A percentile compares a stretch with the other conserved stretches of the same genome.
Evolutionary conservation across 2,113 vertebrate genomes (phyloP).

Genomic region (Platysternon megacephalum): DNA sequence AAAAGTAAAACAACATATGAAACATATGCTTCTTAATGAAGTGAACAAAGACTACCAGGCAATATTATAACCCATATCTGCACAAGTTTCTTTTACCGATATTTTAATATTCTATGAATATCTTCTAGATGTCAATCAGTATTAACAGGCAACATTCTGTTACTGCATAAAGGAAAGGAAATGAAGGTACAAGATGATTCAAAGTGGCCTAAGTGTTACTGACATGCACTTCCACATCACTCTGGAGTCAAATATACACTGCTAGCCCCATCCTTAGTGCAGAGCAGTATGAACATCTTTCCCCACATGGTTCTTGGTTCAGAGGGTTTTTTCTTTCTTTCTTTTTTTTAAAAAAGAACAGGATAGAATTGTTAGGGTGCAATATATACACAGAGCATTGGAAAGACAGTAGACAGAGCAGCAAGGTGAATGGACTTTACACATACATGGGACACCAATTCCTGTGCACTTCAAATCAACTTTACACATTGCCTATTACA

Average conservation of each 20-base stretch:
- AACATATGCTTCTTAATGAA: not conserved
- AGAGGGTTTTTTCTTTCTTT: too few species aligned
- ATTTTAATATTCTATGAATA: not conserved
- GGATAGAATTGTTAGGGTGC: too few species aligned
- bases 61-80: not conserved
- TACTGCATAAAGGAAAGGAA: not conserved
- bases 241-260: not conserved
- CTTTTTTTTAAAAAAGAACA: too few species aligned
- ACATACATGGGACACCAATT: too few species aligned
- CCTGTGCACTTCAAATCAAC: too few species aligned
- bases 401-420: too few species aligned
- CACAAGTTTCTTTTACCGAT: not conserved
- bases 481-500: not conserved
- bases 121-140: not conserved
- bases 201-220: not conserved
- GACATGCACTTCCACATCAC: not conserved
- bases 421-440: not conserved
- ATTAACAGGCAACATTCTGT: not conserved
- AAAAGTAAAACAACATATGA: not conserved
- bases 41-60: rapidly evolving
- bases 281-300: too few species aligned
- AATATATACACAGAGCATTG: too few species aligned
- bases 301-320: too few species aligned
- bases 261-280: too few species aligned
- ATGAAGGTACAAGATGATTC: not conserved